phyloP scores from a whole-genome alignment of 2,113 vertebrate genomes.

The Hyperoodon ampullatus region DNA sequence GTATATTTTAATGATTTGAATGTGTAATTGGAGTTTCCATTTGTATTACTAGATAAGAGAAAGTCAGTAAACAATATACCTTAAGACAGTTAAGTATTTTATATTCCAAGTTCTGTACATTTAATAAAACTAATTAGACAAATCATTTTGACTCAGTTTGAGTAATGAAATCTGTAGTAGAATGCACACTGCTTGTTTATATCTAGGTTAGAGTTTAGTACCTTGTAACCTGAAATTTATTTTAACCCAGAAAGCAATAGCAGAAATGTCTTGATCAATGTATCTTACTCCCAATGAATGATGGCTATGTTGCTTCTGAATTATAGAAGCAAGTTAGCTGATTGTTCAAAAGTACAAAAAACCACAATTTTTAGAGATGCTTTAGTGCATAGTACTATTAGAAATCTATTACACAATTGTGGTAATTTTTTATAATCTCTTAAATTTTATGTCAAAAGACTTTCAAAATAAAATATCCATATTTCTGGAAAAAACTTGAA shows the following conservation, averaged over 20 bases:
- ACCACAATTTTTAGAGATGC: not conserved
- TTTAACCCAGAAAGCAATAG: conserved; percentile 12
- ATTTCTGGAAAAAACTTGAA: not conserved
- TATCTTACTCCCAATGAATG: not conserved
- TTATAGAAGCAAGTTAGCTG: not conserved
- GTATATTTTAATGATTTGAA: not conserved
- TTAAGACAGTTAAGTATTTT: not conserved
- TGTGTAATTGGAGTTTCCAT: not conserved
- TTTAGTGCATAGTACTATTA: not conserved
- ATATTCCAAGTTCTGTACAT: not conserved
- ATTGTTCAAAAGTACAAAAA: not conserved
- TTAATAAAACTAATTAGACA: not conserved
- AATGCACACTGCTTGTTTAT: not conserved
- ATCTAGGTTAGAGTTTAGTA: conserved; percentile 7
- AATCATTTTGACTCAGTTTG: not conserved
- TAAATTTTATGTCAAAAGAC: not conserved
- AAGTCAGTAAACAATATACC: not conserved
- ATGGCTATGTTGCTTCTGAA: not conserved
- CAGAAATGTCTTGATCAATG: not conserved
- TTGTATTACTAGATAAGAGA: not conserved
- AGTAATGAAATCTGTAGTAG: not conserved
- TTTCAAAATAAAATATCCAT: not conserved
- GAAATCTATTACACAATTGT: not conserved
- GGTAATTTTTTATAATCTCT: not conserved
- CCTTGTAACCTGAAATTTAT: not conserved